These are phyloP conservation scores for Podilymbus podiceps DNA, from an alignment of 2,113 vertebrate species.

Conservation along the genomic window DNA sequence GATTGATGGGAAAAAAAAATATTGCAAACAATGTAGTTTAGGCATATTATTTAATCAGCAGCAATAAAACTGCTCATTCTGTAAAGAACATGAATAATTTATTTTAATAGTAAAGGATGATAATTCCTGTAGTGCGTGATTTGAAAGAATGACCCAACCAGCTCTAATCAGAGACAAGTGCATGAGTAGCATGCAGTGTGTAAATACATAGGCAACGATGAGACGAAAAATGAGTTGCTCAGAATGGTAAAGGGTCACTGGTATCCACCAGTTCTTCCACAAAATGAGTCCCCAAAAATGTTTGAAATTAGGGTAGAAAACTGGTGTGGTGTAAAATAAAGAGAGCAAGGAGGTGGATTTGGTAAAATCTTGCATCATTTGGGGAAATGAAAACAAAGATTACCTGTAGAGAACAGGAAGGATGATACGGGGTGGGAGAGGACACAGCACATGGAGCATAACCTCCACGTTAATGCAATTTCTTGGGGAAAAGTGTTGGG, in stretches of 20 bases:
- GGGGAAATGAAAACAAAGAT: background rate
- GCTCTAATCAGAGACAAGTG: background rate
- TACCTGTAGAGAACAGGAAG: background rate
- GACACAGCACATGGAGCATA: background rate
- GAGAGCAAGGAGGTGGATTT: background rate
- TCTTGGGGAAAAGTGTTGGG: background rate
- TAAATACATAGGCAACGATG: background rate
- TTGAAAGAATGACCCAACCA: background rate
- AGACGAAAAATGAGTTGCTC: background rate
- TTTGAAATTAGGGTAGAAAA: background rate
- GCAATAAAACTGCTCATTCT: background rate
- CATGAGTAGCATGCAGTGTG: background rate
- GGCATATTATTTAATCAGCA: background rate
- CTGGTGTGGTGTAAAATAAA: background rate
- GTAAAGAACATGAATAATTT: background rate
- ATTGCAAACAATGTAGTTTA: background rate
- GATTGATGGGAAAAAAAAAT: background rate
- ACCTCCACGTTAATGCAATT: background rate
- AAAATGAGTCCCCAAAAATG: background rate
- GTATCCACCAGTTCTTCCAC: background rate
- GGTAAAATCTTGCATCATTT: background rate
- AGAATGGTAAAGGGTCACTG: background rate
- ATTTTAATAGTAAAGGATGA: background rate
- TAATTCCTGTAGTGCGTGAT: background rate
- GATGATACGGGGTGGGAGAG: background rate